Evolutionary conservation across 2,113 vertebrate genomes (phyloP).

Genomic region (Chaetodon trifascialis): DNA sequence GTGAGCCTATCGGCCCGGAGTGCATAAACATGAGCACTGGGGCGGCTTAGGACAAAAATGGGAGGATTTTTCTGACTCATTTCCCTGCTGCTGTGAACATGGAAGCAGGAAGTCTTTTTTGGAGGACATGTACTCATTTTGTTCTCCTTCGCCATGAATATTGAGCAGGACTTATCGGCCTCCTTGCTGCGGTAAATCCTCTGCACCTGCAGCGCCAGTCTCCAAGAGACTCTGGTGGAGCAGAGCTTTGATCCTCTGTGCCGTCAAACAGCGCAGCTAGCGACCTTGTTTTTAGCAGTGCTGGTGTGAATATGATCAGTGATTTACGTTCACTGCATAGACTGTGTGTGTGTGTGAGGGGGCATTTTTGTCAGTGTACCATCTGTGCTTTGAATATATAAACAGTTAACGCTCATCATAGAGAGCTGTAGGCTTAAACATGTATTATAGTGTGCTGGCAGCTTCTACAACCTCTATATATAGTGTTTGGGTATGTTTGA

Average conservation of each 20-base stretch:
- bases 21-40: constrained; percentile 28
- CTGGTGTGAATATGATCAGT: background rate
- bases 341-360: constrained; percentile 4
- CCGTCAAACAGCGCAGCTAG: constrained; percentile 17
- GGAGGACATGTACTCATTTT: constrained; percentile 57
- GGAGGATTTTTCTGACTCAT: constrained; percentile 47
- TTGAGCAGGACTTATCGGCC: constrained; percentile 62
- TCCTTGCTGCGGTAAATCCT: constrained; percentile 65
- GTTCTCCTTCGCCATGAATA: constrained; percentile 66
- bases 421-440: constrained; percentile 14
- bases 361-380: background rate
- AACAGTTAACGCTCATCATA: constrained; percentile 19
- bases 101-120: constrained; percentile 45
- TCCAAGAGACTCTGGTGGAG: constrained; percentile 36
- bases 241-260: constrained; percentile 68
- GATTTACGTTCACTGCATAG: background rate
- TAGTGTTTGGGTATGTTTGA: background rate
- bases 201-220: constrained; percentile 65
- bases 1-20: background rate
- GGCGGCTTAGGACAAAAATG: constrained; percentile 25
- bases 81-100: constrained; percentile 39
- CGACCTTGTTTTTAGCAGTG: constrained; percentile 20
- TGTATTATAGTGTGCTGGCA: background rate
- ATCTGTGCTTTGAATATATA: constrained; percentile 32
- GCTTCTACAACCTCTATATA: background rate